phyloP scores from a whole-genome alignment of 2,113 vertebrate genomes.

The Bubalus kerabau region DNA sequence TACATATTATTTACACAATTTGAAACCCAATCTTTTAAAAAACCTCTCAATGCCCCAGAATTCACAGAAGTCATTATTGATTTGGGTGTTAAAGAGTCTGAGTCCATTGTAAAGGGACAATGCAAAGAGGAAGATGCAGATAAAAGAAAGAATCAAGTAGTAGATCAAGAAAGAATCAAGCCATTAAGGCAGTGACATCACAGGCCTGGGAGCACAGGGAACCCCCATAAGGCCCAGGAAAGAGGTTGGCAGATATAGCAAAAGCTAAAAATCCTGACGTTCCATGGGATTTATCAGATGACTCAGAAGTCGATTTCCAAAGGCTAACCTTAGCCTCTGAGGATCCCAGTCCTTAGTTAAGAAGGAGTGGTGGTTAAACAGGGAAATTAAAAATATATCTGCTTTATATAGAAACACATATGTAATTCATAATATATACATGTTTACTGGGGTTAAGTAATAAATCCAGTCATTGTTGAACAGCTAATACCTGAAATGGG shows the following conservation, averaged over 20 bases:
- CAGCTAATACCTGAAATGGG: background rate
- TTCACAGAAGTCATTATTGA: background rate
- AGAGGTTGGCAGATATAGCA: fast-evolving
- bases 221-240: background rate
- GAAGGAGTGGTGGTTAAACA: background rate
- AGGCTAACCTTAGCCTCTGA: background rate
- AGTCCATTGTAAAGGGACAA: background rate
- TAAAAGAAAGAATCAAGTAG: background rate
- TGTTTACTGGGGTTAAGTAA: background rate
- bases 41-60: background rate
- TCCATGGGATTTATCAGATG: background rate
- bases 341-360: background rate
- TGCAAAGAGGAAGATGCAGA: background rate
- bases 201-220: background rate
- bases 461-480: background rate
- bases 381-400: background rate
- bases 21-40: background rate
- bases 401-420: background rate
- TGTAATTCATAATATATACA: background rate
- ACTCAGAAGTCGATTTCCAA: background rate
- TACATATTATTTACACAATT: background rate
- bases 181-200: background rate
- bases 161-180: background rate
- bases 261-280: background rate
- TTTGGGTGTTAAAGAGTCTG: background rate